Evolutionary conservation across 2,888 invertebrate species (phyloP).

Genomic region (Saturnia pavonia): DNA sequence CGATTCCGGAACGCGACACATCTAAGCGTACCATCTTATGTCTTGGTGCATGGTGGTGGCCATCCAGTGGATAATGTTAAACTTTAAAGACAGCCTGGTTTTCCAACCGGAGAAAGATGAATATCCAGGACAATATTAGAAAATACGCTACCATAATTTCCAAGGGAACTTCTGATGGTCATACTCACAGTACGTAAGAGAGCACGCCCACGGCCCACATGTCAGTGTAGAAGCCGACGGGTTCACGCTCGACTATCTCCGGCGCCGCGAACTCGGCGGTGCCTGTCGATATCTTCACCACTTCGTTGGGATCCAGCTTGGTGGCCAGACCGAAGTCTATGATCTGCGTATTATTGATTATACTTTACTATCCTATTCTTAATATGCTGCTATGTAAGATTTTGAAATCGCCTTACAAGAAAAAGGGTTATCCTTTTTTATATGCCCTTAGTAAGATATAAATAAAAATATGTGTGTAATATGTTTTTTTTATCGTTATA

Average conservation of each 20-base stretch:
- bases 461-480: too few relatives aligned
- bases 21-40: too few relatives aligned
- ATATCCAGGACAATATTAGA: neutral
- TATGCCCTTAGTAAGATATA: too few relatives aligned
- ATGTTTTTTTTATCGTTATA: too few relatives aligned
- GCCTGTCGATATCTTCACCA: slow-evolving; percentile 99
- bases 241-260: slow-evolving; percentile 98
- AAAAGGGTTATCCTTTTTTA: neutral
- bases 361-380: neutral
- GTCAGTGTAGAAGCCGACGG: slow-evolving; percentile 99
- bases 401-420: neutral
- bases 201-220: slow-evolving; percentile 99
- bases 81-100: too few relatives aligned
- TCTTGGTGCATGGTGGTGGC: too few relatives aligned
- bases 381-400: neutral
- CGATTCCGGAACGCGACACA: too few relatives aligned
- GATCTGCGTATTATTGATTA: slow-evolving; percentile 67
- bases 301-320: slow-evolving; percentile 98
- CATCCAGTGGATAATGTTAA: too few relatives aligned
- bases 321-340: slow-evolving; percentile 99
- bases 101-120: neutral
- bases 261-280: slow-evolving; percentile 99
- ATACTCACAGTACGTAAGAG: slow-evolving; percentile 97
- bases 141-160: neutral
- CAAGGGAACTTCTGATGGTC: neutral